phyloP scores from a whole-genome alignment of 1,140 invertebrate species.

The Drosophila sucinea region DNA sequence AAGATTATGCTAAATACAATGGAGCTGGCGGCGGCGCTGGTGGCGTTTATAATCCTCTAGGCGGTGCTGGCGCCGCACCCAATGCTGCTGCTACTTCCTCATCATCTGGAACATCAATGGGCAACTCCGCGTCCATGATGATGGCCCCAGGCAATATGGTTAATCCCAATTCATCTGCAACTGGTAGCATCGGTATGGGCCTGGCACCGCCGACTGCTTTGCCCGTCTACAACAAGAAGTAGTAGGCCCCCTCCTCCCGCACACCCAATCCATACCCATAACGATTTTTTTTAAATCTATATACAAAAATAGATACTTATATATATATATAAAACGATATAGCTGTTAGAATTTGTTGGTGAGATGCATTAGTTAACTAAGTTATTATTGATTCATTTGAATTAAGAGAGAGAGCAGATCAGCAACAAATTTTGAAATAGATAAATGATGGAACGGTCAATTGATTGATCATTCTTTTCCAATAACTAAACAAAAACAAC shows the following conservation, averaged over 20 bases:
- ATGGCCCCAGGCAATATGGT: slow-evolving; percentile 37
- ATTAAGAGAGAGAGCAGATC: slow-evolving; percentile 36
- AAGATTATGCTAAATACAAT: slow-evolving; percentile 73
- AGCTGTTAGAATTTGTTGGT: slow-evolving; percentile 60
- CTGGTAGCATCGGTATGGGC: neutral
- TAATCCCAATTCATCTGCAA: neutral
- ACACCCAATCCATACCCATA: slow-evolving; percentile 7
- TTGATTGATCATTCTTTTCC: neutral
- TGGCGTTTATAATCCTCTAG: slow-evolving; percentile 48
- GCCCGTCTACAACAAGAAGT: slow-evolving; percentile 71
- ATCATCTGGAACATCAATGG: slow-evolving; percentile 29
- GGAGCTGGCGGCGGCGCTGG: slow-evolving; percentile 40
- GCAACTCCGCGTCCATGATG: slow-evolving; percentile 40
- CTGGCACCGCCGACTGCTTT: slow-evolving; percentile 51
- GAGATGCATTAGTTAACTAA: slow-evolving; percentile 61
- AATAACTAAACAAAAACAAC: slow-evolving; percentile 14
- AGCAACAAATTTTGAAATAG: slow-evolving; percentile 8
- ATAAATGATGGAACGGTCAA: slow-evolving; percentile 8
- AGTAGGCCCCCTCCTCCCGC: slow-evolving; percentile 28
- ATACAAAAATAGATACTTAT: slow-evolving; percentile 36
- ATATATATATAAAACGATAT: slow-evolving; percentile 40
- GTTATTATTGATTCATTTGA: slow-evolving; percentile 61
- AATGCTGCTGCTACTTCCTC: slow-evolving; percentile 25
- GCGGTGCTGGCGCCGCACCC: slow-evolving; percentile 70
- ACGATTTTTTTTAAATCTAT: slow-evolving; percentile 12